Evolutionary conservation across 2,888 invertebrate species (phyloP).

Genomic region (Eupithecia centaureata): DNA sequence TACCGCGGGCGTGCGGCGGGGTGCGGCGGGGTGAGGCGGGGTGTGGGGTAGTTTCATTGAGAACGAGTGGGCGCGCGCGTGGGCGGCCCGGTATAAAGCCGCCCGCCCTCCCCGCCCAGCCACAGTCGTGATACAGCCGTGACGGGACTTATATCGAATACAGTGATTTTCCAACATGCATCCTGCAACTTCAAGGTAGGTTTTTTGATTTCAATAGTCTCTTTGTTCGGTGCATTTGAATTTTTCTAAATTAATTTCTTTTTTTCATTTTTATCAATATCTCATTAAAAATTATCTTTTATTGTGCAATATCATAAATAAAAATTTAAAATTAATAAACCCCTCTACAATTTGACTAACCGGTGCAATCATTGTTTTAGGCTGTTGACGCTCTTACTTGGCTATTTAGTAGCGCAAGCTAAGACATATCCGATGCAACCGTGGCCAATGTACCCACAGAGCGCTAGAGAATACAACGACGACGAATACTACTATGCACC

Average conservation of each 20-base stretch:
- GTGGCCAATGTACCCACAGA: slow-evolving; percentile 81
- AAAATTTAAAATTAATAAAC: no score
- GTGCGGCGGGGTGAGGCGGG: slow-evolving; percentile 52
- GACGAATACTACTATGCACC: slow-evolving; percentile 84
- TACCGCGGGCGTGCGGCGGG: slow-evolving; percentile 57
- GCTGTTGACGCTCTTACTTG: slow-evolving; percentile 69
- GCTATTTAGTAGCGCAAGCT: slow-evolving; percentile 78
- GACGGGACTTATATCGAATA: slow-evolving; percentile 56
- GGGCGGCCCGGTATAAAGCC: slow-evolving; percentile 79
- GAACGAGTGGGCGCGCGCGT: slow-evolving; percentile 87
- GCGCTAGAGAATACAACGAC: slow-evolving; percentile 78
- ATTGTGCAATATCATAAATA: not conserved
- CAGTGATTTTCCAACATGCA: slow-evolving; percentile 72
- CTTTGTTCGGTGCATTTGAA: not conserved
- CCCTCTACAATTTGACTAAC: slow-evolving; percentile 8
- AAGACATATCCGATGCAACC: slow-evolving; percentile 74
- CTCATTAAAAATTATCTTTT: not conserved
- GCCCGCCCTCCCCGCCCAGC: slow-evolving; percentile 64
- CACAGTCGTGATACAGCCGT: slow-evolving; percentile 70
- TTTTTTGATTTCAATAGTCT: slow-evolving; percentile 16
- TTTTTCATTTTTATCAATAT: not conserved
- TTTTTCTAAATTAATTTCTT: not conserved
- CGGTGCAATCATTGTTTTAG: slow-evolving; percentile 59
- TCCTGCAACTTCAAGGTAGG: slow-evolving; percentile 70
- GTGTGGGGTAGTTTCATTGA: slow-evolving; percentile 84